Conservation (phyloP, 2,797 vertebrate genomes). For the Peromyscus melanophrys region DNA sequence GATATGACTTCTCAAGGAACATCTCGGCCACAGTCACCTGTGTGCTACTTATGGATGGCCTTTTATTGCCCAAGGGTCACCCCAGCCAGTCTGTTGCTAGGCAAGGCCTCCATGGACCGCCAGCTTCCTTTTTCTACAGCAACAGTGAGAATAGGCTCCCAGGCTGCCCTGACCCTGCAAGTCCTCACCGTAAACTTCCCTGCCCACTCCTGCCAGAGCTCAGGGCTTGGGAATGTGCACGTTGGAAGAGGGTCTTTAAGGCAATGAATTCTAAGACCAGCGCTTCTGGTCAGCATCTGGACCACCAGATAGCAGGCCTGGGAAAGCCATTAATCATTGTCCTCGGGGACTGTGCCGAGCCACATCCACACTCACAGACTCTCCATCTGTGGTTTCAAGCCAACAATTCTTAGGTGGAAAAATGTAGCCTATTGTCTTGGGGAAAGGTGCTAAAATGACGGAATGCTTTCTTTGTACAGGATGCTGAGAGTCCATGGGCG, state of each 20-base stretch:
- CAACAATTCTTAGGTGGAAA: conserved; percentile 37
- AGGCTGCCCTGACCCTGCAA: background rate
- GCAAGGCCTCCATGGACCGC: background rate
- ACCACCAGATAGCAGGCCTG: conserved; percentile 64
- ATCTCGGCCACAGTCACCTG: background rate
- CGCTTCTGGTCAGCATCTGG: background rate
- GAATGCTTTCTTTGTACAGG: conserved; percentile 67
- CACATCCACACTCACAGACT: background rate
- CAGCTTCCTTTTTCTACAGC: background rate
- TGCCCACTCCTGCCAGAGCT: conserved; percentile 70
- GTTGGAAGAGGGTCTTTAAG: background rate
- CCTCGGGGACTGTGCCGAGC: background rate
- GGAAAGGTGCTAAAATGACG: conserved; percentile 70
- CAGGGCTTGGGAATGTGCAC: conserved; percentile 35
- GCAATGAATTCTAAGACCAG: background rate
- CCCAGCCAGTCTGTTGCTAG: background rate
- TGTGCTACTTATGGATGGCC: background rate
- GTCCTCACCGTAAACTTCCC: conserved; percentile 20
- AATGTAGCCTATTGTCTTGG: conserved; percentile 60
- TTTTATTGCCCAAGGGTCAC: background rate
- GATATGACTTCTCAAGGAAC: background rate
- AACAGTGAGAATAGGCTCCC: background rate
- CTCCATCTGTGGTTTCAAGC: conserved; percentile 57
- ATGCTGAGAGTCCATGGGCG: conserved; percentile 32
- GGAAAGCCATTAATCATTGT: conserved; percentile 57